These are phyloP conservation scores for Mesaphorura yosii DNA, from an alignment of 1,140 invertebrate genomes.

Conservation along the genomic window DNA sequence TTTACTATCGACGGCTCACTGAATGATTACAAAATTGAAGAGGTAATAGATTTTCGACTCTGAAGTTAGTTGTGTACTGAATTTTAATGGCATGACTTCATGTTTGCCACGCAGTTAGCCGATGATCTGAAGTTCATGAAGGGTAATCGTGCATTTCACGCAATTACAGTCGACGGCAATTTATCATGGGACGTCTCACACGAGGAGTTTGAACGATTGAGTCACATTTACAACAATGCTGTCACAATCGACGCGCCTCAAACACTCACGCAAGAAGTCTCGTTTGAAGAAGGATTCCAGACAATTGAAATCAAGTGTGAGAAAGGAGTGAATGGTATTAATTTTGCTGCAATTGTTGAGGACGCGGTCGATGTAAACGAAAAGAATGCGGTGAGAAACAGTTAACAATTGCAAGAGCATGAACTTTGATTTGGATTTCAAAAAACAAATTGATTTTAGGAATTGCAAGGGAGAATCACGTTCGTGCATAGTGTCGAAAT, in stretches of 20 bases:
- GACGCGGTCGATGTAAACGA: background rate
- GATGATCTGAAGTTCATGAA: background rate
- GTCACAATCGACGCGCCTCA: conserved; percentile 3
- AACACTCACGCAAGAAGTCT: conserved; percentile 1
- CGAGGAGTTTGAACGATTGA: background rate
- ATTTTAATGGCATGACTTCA: background rate
- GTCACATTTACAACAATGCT: conserved; percentile 8
- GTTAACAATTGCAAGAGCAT: too few species aligned
- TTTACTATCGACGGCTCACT: conserved; percentile 1
- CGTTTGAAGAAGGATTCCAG: conserved; percentile 2
- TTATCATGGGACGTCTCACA: conserved; percentile 7
- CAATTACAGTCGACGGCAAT: conserved; percentile 3
- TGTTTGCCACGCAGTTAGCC: background rate
- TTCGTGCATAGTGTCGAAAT: too few species aligned
- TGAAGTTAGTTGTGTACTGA: background rate
- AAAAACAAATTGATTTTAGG: too few species aligned
- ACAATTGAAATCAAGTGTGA: background rate
- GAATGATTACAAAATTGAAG: conserved; percentile 9
- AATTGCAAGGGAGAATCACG: too few species aligned
- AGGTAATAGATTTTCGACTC: conserved; percentile 1
- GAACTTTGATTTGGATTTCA: too few species aligned
- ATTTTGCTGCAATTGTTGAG: background rate
- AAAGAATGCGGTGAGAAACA: too few species aligned
- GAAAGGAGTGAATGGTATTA: conserved; percentile 5
- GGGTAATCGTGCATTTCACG: background rate